These are phyloP conservation scores for Zaprionus lachaisei DNA, from an alignment of 1,140 invertebrate species.

Conservation along the genomic window DNA sequence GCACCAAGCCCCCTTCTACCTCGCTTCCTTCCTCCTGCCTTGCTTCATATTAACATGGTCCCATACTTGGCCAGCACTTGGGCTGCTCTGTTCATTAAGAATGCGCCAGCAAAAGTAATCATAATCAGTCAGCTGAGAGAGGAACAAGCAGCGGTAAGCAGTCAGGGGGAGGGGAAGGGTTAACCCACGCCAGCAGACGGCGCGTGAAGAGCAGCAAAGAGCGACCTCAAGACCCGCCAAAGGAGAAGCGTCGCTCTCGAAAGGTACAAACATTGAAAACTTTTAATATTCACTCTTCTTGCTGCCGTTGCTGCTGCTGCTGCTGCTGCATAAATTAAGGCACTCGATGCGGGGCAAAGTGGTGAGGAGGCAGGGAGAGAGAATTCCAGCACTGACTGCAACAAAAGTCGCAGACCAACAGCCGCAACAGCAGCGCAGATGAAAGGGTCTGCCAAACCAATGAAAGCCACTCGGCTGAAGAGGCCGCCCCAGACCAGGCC, in stretches of 20 bases:
- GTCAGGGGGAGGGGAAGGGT: background rate
- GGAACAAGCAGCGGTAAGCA: background rate
- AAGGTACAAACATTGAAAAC: slow-evolving; percentile 78
- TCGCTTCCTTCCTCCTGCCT: too few relatives aligned
- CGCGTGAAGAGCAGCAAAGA: slow-evolving; percentile 8
- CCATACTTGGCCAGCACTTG: slow-evolving; percentile 9
- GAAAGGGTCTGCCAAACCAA: slow-evolving; percentile 67
- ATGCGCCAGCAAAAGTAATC: slow-evolving; percentile 67
- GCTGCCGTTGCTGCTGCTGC: background rate
- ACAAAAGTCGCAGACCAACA: slow-evolving; percentile 19
- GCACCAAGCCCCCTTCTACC: background rate
- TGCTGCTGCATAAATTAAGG: slow-evolving; percentile 77
- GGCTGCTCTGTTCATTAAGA: slow-evolving; percentile 52
- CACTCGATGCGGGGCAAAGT: slow-evolving; percentile 34
- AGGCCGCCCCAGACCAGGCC: slow-evolving; percentile 18
- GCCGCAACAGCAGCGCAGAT: slow-evolving; percentile 49
- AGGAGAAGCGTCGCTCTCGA: slow-evolving; percentile 42
- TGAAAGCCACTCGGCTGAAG: slow-evolving; percentile 73
- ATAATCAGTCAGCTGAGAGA: slow-evolving; percentile 50
- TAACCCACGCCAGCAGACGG: slow-evolving; percentile 8
- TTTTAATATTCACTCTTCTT: slow-evolving; percentile 76
- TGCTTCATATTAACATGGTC: background rate
- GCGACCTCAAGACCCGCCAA: slow-evolving; percentile 40
- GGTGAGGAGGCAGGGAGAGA: background rate
- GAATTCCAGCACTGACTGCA: background rate